Percentiles rank a stretch among this genome's conserved stretches.
Conservation (phyloP, 2,888 invertebrate genomes). For the Meteorus cinctellus region DNA sequence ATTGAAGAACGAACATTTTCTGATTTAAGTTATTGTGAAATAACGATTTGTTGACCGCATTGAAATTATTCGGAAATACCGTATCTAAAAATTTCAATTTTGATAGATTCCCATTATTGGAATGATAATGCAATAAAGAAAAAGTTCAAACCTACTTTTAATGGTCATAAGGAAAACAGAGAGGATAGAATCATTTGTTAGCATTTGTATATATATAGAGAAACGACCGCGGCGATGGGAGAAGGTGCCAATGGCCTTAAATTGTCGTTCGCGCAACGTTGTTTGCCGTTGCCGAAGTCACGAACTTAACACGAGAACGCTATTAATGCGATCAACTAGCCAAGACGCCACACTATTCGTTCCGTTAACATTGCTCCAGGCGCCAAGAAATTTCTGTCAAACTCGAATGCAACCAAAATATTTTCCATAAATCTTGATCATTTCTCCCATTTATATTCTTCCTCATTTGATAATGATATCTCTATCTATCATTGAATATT, state of each 20-base stretch:
- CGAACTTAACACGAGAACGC: slow-evolving; percentile 55
- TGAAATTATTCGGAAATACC: too few relatives aligned
- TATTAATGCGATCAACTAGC: slow-evolving; percentile 69
- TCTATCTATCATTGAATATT: background rate
- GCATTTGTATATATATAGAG: background rate
- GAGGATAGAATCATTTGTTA: background rate
- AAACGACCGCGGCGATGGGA: background rate
- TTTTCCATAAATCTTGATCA: background rate
- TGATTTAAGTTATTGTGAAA: too few relatives aligned
- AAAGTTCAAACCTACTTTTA: background rate
- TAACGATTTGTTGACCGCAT: too few relatives aligned
- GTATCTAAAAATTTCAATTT: slow-evolving; percentile 34
- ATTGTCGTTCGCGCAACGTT: slow-evolving; percentile 25
- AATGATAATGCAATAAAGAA: background rate
- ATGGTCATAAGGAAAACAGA: slow-evolving; percentile 1
- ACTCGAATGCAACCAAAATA: background rate
- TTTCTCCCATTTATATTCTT: background rate
- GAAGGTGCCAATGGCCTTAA: slow-evolving; percentile 42
- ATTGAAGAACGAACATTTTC: too few relatives aligned
- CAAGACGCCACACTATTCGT: slow-evolving; percentile 51
- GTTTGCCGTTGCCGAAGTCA: slow-evolving; percentile 45
- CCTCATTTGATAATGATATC: background rate
- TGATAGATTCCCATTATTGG: background rate
- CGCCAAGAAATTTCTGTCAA: slow-evolving; percentile 11
- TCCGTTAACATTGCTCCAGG: slow-evolving; percentile 48